These are phyloP conservation scores for Eugnorisma glareosa DNA, from an alignment of 2,888 invertebrate genomes.

Conservation along the genomic window DNA sequence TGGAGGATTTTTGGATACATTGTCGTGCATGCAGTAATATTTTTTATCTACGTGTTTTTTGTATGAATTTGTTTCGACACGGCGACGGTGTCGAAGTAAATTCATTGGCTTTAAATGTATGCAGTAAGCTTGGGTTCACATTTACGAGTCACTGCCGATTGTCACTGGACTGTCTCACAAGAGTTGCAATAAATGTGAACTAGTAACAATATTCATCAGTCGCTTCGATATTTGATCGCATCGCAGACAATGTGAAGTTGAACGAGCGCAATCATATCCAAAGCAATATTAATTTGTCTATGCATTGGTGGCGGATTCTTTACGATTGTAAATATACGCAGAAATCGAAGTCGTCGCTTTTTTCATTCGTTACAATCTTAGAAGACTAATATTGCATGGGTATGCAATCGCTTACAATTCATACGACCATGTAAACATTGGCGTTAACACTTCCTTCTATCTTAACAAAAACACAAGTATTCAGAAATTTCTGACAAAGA, in stretches of 20 bases:
- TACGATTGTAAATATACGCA: conserved; percentile 72
- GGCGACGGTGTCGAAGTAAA: conserved; percentile 72
- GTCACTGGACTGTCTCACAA: conserved; percentile 64
- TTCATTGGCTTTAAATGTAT: conserved; percentile 87
- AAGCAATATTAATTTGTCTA: conserved; percentile 86
- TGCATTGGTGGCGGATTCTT: conserved; percentile 83
- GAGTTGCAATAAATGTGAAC: conserved; percentile 77
- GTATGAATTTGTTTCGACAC: conserved; percentile 79
- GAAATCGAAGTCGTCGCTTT: conserved; percentile 71
- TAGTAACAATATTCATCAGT: conserved; percentile 77
- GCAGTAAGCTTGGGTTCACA: conserved; percentile 85
- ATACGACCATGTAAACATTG: conserved; percentile 60
- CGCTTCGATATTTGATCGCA: conserved; percentile 82
- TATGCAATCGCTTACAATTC: conserved; percentile 77
- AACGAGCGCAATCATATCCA: conserved; percentile 81
- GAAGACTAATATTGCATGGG: conserved; percentile 89
- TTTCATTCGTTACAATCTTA: conserved; percentile 75
- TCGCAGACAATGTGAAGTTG: conserved; percentile 83
- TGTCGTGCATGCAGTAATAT: conserved; percentile 88
- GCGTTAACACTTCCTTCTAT: neutral
- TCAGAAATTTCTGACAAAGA: neutral
- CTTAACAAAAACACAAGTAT: neutral
- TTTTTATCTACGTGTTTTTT: conserved; percentile 82
- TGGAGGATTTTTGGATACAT: conserved; percentile 85
- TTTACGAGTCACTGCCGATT: conserved; percentile 72